Conservation (phyloP, 2,113 vertebrate genomes). For the Centropus bengalensis region DNA sequence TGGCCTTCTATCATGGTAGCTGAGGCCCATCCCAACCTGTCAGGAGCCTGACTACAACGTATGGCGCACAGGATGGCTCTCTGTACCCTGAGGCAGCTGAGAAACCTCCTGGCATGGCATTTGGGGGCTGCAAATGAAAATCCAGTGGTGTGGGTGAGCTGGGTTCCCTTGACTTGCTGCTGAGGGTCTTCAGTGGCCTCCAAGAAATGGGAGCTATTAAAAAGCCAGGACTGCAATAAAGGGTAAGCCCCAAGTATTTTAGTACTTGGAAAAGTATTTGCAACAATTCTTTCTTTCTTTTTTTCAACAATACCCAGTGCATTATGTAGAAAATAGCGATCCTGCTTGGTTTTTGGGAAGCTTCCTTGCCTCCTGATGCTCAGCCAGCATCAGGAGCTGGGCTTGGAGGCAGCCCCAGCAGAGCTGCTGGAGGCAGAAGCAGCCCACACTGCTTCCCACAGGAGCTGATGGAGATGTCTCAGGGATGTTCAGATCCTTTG, state of each 20-base stretch:
- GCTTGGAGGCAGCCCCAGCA: background rate
- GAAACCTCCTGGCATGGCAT: fast-evolving
- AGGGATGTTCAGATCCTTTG: background rate
- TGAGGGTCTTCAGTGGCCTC: background rate
- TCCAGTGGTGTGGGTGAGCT: background rate
- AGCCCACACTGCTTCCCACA: fast-evolving
- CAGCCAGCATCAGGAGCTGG: background rate
- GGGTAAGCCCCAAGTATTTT: background rate
- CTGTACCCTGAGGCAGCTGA: background rate
- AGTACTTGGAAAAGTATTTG: background rate
- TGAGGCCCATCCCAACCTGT: background rate
- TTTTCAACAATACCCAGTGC: background rate
- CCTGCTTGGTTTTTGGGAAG: fast-evolving
- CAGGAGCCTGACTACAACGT: background rate
- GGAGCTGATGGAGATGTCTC: fast-evolving
- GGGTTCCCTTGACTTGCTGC: background rate
- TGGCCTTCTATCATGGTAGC: background rate
- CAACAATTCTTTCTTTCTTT: background rate
- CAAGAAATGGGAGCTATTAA: background rate
- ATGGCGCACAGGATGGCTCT: background rate
- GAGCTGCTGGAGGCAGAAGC: background rate
- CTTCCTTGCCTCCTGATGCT: fast-evolving
- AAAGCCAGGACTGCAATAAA: background rate
- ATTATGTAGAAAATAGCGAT: background rate
- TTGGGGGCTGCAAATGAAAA: background rate